Evolutionary conservation across 1,140 invertebrate genomes (phyloP), one percentile per base, ranked within the genome.

Genomic region (Orchestia grillus): DNA sequence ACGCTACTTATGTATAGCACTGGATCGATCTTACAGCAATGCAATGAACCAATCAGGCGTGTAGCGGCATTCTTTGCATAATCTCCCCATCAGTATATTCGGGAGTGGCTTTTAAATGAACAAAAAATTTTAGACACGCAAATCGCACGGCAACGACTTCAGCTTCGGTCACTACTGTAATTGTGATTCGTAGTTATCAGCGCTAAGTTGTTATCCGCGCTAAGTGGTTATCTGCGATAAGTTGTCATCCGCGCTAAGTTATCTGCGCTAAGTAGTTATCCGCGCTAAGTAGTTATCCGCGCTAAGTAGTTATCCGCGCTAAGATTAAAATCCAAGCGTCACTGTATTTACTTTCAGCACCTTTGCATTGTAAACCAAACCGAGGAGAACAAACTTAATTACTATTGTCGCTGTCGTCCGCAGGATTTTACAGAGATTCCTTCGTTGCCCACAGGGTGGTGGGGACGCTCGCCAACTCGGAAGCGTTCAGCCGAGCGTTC

Each of bases 381-480:
- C 28, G 28, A 77, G 36, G 1, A 77, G n/a, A 77, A 77, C 28
- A 77, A 77, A 36, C 62, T 77, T 77, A 15, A 77, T 1, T 36
- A 19, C 15, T 3, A 77, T 77, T 77, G 36, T 8, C 62, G 11
- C 36, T 77, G 62, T 23, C 28, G 28, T 36, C 28, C 28, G 19
- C 41, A 95, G 41, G 23, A 43, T 77, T 87, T 43, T 16, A 77
- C 15, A 77, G 62, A 42, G 6, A 11, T 4, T 36, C 3, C 4
- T 41, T 90, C 36, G 3, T 95, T 87, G 41, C 36, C 53, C 96
- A 96, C 97, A 98, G 98, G 96, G 97, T 98, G 15, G 98, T 98
- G 97, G 98, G 98, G 41, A 97, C 98, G 28, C 97, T 98, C 42
- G 98, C 98, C 11, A 98, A 98, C 97, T 97, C 97, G 19, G 95